Evolutionary conservation across 2,888 invertebrate genomes (phyloP).

Genomic region (Phasia obesa): DNA sequence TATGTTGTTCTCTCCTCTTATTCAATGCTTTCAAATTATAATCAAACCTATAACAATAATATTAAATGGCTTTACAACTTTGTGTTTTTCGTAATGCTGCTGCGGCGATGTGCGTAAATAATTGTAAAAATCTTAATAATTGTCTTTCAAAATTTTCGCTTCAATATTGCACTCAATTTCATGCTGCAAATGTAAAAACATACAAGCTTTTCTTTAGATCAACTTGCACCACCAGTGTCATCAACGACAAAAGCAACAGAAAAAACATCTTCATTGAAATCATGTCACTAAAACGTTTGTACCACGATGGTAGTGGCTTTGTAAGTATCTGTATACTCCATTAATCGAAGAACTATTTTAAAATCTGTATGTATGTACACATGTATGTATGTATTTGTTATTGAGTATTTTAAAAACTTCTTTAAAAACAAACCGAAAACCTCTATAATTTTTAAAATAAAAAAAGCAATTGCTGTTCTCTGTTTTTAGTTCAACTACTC

Average conservation of each 20-base stretch:
- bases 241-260: conserved; percentile 38
- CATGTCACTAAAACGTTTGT: conserved; percentile 72
- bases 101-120: conserved; percentile 18
- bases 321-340: conserved; percentile 65
- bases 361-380: neutral
- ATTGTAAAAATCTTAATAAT: conserved; percentile 40
- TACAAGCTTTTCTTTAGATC: conserved; percentile 60
- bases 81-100: conserved; percentile 32
- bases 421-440: neutral
- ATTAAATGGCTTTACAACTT: conserved; percentile 47
- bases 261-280: conserved; percentile 57
- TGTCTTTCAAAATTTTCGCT: conserved; percentile 39
- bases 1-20: neutral
- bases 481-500: conserved; percentile 80
- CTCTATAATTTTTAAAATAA: neutral
- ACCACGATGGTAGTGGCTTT: conserved; percentile 67
- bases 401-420: neutral
- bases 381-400: neutral
- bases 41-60: neutral
- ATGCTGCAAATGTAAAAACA: conserved; percentile 60
- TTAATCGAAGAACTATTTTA: neutral
- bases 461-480: neutral
- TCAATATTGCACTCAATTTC: conserved; percentile 53
- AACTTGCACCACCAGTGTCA: conserved; percentile 24
- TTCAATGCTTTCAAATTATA: conserved; percentile 23